A percentile compares a stretch with the other conserved stretches of the same genome.
phyloP scores from a whole-genome alignment of 2,888 invertebrate genomes.

The Troglohyphantes excavatus region DNA sequence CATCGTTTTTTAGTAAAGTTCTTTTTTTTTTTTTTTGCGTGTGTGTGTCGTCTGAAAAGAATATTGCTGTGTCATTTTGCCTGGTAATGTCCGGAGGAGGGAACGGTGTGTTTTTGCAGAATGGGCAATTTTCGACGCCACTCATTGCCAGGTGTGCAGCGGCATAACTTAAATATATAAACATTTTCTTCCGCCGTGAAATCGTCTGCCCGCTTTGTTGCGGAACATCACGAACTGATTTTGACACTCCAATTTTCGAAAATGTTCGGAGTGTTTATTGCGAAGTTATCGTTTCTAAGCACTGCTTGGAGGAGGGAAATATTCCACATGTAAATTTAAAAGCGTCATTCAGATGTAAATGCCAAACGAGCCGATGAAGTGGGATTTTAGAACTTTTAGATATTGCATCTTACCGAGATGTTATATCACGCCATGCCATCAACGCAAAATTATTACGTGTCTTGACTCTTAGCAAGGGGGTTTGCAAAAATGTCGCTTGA shows the following conservation, averaged over 20 bases:
- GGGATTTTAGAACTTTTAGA: neutral
- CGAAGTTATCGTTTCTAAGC: constrained; percentile 1
- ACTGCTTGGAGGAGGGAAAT: neutral
- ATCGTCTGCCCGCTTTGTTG: constrained; percentile 27
- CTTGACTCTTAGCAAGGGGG: no score
- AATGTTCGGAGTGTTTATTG: neutral
- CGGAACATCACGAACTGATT: constrained; percentile 46
- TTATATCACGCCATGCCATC: no score
- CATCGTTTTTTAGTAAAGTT: neutral
- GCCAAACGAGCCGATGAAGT: neutral
- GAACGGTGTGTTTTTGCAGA: constrained; percentile 39
- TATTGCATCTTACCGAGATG: no score
- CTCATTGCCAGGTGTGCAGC: constrained; percentile 67
- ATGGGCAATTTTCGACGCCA: constrained; percentile 63
- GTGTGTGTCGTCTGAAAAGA: constrained; percentile 11
- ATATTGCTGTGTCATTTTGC: constrained; percentile 75
- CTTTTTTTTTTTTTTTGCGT: constrained; percentile 21
- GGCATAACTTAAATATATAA: constrained; percentile 73
- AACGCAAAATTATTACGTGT: no score
- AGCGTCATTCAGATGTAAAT: neutral
- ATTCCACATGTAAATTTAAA: neutral
- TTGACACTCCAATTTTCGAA: constrained; percentile 50
- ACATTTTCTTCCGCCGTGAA: constrained; percentile 25
- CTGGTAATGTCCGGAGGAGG: constrained; percentile 23
- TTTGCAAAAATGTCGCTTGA: no score